Evolutionary conservation across 2,797 vertebrate species (phyloP), one percentile per base, ranked within the genome.

Genomic region (Orientallactaga sibirica): DNA sequence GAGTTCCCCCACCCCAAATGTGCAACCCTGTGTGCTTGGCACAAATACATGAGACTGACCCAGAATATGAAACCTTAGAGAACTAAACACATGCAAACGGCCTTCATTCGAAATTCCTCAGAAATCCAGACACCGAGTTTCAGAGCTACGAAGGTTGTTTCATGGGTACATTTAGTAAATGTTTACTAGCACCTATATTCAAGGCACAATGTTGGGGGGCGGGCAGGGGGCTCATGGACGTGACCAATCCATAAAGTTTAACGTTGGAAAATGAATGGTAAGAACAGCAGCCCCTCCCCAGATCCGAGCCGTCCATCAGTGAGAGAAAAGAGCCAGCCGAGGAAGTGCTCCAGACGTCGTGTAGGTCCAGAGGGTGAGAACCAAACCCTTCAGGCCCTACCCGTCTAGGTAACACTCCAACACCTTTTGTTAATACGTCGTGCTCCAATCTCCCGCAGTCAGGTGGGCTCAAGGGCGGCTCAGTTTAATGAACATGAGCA

Each of bases 171-270:
- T 48, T 74, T 75, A 67, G 61, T 79, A 70, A 85, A 76, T 66
- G 33, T 90, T 82, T 55, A 70, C 33, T 93, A 93, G 93, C 62
- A 95, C 89, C 92, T 77, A 27, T 67, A 41, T 6, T 4, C n/a
- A 95, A 92, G 86, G 94, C 94, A 95, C 86, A 79, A 0, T 24
- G 66, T 18, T n/a, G 11, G 20, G 22, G 29, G 64, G 22, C 70
- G 67, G 58, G 83, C 1, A 48, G 48, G 48, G 6, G 6, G 10
- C 6, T 74, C 74, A 84, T 6, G 1, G n/a, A 70, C 81, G 80
- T 64, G 41, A 92, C 43, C 24, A 74, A 78, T 4, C 66, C 61
- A 19, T 73, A 62, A 48, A 62, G 66, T 58, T 8, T 94, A 74
- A 48, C 22, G 33, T 0, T 77, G 24, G 61, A 55, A 76, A 92